Evolutionary conservation across 2,113 vertebrate genomes (phyloP).

Genomic region (Artemisiospiza belli): DNA sequence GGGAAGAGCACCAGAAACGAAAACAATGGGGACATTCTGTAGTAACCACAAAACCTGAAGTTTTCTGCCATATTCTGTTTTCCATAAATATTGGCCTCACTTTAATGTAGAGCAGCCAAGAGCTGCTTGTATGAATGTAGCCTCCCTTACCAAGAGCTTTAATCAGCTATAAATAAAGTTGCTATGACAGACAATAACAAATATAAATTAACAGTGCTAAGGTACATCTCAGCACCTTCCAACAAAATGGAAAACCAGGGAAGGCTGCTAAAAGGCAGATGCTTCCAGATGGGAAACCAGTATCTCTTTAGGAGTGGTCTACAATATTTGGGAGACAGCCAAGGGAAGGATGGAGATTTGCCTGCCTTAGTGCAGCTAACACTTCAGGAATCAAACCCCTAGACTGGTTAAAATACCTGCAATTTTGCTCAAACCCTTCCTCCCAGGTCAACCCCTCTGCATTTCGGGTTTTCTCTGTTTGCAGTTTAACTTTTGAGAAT

Average conservation of each 20-base stretch:
- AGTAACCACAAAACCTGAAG: constrained; percentile 42
- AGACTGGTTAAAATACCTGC: not conserved
- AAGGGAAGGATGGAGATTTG: not conserved
- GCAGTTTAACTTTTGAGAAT: not conserved
- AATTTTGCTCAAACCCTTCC: not conserved
- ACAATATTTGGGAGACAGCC: not conserved
- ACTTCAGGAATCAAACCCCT: not conserved
- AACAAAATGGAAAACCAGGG: not conserved
- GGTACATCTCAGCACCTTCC: not conserved
- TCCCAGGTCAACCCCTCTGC: not conserved
- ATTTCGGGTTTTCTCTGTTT: not conserved
- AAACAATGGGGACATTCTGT: constrained; percentile 52
- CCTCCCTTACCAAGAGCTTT: not conserved
- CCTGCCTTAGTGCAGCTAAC: not conserved
- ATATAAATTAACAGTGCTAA: not conserved
- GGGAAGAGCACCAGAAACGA: not conserved
- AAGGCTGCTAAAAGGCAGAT: not conserved
- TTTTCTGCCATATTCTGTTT: constrained; percentile 53
- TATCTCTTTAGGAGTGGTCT: not conserved
- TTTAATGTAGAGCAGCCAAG: constrained; percentile 25
- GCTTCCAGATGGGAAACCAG: not conserved
- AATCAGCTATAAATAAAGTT: constrained; percentile 32
- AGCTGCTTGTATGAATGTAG: constrained; percentile 8
- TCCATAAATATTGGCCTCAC: constrained; percentile 12
- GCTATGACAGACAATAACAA: constrained; percentile 3